Percentiles rank a stretch among this genome's conserved stretches.
These are phyloP conservation scores for Brevimyrus niger DNA, from an alignment of 2,113 vertebrate genomes.

Conservation along the genomic window DNA sequence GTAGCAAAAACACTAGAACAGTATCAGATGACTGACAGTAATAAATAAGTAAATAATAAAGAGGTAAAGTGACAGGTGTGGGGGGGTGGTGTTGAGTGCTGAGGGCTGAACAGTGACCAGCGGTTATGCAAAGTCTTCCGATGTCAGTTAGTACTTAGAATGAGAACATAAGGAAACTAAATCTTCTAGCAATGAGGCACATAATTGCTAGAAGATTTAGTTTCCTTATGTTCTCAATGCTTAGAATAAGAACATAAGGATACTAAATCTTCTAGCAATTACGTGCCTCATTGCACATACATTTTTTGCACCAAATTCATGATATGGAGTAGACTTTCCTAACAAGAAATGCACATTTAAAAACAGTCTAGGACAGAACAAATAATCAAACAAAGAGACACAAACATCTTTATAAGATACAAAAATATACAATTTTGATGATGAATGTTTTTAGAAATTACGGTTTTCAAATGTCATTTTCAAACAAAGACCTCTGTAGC, in stretches of 20 bases:
- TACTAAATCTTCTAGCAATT: constrained; percentile 2
- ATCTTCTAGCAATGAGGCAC: constrained; percentile 5
- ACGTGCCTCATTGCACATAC: background rate
- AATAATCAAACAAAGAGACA: background rate
- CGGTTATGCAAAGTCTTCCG: background rate
- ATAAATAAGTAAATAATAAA: background rate
- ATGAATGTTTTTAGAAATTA: background rate
- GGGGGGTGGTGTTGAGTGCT: no score
- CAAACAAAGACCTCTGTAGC: background rate
- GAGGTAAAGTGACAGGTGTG: background rate
- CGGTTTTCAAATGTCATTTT: background rate
- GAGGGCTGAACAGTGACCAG: background rate
- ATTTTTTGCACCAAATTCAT: background rate
- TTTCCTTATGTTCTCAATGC: no score
- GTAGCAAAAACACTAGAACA: background rate
- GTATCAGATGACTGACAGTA: background rate
- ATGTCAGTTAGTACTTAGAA: constrained; percentile 9
- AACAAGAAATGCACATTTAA: background rate
- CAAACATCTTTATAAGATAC: background rate
- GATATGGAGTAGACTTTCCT: background rate
- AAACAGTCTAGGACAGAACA: background rate
- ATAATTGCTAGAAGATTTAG: no score
- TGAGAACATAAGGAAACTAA: background rate
- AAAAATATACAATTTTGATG: background rate
- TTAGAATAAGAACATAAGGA: background rate